phyloP scores from a whole-genome alignment of 2,113 vertebrate species.

The Channa argus region DNA sequence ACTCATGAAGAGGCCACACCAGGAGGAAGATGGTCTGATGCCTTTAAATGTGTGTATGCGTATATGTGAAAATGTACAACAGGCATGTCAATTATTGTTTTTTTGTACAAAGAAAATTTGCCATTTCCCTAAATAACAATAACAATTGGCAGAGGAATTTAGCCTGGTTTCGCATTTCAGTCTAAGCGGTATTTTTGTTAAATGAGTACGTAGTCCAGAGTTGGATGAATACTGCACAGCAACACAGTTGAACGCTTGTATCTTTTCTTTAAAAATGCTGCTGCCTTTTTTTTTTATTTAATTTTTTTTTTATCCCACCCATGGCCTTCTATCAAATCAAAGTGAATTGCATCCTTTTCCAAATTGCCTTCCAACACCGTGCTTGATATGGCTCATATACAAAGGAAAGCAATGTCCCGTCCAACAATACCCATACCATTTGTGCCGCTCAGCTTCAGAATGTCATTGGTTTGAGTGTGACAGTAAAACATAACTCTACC shows the following conservation, averaged over 20 bases:
- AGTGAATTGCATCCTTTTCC: constrained; percentile 72
- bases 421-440: constrained; percentile 81
- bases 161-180: background rate
- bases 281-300: constrained; percentile 62
- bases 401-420: constrained; percentile 80
- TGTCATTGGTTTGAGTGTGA: constrained; percentile 81
- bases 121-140: background rate
- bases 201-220: constrained; percentile 18
- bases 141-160: background rate
- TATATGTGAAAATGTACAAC: background rate
- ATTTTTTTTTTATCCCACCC: constrained; percentile 49
- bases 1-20: background rate
- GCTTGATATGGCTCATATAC: constrained; percentile 76
- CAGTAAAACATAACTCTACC: constrained; percentile 80
- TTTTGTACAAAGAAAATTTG: background rate
- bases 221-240: constrained; percentile 42
- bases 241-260: constrained; percentile 45
- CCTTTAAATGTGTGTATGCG: background rate
- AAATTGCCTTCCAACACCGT: constrained; percentile 73
- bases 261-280: constrained; percentile 51
- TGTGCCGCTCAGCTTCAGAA: constrained; percentile 79
- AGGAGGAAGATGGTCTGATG: background rate
- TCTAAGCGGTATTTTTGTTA: background rate
- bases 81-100: background rate
- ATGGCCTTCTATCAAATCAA: constrained; percentile 76